These are phyloP conservation scores for Delichon dasypus DNA, from an alignment of 2,797 vertebrate genomes.

Conservation along the genomic window DNA sequence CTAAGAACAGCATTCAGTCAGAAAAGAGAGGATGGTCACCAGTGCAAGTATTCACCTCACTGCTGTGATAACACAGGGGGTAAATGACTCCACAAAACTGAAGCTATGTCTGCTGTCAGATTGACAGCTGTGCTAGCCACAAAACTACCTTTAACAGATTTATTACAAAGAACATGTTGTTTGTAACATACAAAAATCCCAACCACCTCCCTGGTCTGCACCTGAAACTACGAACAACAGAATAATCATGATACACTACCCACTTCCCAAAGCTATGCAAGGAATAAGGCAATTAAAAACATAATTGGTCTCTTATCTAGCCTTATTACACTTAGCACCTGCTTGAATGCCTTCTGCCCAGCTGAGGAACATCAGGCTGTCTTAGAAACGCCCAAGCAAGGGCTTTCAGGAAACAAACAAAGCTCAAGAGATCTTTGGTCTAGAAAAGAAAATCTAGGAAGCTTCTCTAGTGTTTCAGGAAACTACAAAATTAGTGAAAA, in stretches of 20 bases:
- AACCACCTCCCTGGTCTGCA: background rate
- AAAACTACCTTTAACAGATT: background rate
- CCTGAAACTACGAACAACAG: background rate
- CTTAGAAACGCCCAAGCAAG: background rate
- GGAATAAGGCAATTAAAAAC: background rate
- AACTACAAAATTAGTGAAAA: background rate
- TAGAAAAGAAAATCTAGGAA: background rate
- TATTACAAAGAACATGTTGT: background rate
- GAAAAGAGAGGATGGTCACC: background rate
- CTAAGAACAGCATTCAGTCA: background rate
- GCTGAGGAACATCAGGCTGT: background rate
- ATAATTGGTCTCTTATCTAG: background rate
- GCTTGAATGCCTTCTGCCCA: background rate
- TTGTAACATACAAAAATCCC: background rate
- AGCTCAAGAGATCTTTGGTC: background rate
- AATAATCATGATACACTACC: accelerated
- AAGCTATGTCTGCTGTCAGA: background rate
- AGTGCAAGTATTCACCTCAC: background rate
- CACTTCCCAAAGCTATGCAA: background rate
- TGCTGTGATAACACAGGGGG: background rate
- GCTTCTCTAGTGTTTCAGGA: background rate
- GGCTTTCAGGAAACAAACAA: background rate
- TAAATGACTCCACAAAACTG: background rate
- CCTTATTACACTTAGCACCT: background rate
- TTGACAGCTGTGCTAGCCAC: background rate